Evolutionary conservation across 2,113 vertebrate species (phyloP), one percentile per base, ranked within the genome.

Genomic region (Eulemur macaco): DNA sequence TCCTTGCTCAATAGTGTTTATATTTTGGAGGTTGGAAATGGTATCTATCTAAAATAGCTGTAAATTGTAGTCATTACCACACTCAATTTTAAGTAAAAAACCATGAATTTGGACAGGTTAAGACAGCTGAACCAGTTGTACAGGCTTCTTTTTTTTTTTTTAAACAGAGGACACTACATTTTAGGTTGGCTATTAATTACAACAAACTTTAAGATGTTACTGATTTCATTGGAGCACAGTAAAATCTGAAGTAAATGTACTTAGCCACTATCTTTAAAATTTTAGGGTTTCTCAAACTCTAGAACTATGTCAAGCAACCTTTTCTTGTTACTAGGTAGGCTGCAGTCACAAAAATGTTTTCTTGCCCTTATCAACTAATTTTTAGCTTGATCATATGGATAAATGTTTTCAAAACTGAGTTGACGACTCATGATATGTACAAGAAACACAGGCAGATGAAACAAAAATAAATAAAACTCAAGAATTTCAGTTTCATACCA

Each of bases 331-430:
- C 52, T 7, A 95, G 34, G 34, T 17, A 77, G 13, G 81, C 0
- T 29, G 8, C 39, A 88, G 23, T 37, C 29, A 89, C 58, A 95
- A 86, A 94, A 80, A 52, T 78, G 25, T 81, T 82, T 77, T 27
- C 76, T 91, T 74, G 8, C 14, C 39, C 21, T 29, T 74, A 69
- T 58, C 21, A 94, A 74, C 58, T 84, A 60, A 84, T 92, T 96
- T 89, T 69, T 81, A n/a, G 42, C 82, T 95, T 17, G 23, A 81
- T 76, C 12, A 84, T 21, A 96, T 13, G 52, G 17, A 92, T 76
- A 87, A 92, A 88, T 83, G 73, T 92, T 93, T 96, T 50, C 25
- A 86, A 96, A 96, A 63, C 76, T 90, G 23, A 93, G 21, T 50
- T 93, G 74, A 73, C 56, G 9, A 91, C 42, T 37, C 47, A 25